Percentiles rank a stretch among this genome's conserved stretches.
Evolutionary conservation across 1,140 invertebrate species (phyloP).

Genomic region (Drosophila mojavensis): DNA sequence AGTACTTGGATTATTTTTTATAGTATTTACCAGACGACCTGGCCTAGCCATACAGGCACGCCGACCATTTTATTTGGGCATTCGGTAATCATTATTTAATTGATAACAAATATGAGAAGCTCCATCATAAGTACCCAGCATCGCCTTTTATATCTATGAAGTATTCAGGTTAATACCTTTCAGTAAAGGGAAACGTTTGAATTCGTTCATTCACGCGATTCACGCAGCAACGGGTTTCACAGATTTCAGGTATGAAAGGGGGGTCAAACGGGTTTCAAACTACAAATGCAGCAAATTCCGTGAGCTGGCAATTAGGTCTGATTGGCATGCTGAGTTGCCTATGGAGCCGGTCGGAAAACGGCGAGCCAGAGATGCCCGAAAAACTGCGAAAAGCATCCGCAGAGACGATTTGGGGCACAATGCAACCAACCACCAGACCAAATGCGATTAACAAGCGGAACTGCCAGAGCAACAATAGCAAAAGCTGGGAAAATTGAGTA

Average conservation of each 20-base stretch:
- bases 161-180: too few relatives aligned
- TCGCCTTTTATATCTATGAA: neutral
- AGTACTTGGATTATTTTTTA: slow-evolving; percentile 38
- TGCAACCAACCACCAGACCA: slow-evolving; percentile 58
- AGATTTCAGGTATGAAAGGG: too few relatives aligned
- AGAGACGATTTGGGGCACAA: slow-evolving; percentile 57
- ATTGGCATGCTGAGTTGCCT: neutral
- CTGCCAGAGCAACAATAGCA: slow-evolving; percentile 4
- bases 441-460: slow-evolving; percentile 62
- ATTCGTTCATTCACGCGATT: too few relatives aligned
- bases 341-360: neutral
- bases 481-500: neutral
- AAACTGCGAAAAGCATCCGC: slow-evolving; percentile 45
- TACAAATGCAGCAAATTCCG: slow-evolving; percentile 1
- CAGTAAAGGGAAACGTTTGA: too few relatives aligned
- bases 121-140: neutral
- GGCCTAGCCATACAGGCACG: slow-evolving; percentile 17
- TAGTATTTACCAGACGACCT: slow-evolving; percentile 20
- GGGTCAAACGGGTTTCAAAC: too few relatives aligned
- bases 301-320: slow-evolving; percentile 19
- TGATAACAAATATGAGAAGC: slow-evolving; percentile 22
- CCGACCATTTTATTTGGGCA: slow-evolving; percentile 23
- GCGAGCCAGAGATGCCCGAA: slow-evolving; percentile 10
- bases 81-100: slow-evolving; percentile 69
- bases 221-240: too few relatives aligned